Evolutionary conservation across 1,140 invertebrate species (phyloP).

Genomic region (Eubasilissa regina): DNA sequence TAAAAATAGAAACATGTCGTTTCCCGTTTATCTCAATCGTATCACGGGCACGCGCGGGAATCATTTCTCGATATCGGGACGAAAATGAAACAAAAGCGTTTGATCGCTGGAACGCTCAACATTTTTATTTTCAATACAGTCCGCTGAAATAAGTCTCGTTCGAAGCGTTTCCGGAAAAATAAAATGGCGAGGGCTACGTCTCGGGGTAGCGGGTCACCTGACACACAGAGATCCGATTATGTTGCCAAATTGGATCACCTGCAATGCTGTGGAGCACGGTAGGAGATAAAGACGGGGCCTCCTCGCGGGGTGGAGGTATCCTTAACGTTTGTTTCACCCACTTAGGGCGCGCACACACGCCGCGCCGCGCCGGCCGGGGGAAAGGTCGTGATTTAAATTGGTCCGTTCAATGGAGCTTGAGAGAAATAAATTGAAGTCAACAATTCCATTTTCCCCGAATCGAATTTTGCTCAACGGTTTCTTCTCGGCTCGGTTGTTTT

Average conservation of each 20-base stretch:
- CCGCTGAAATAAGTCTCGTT: conserved; percentile 8
- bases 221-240: conserved; percentile 71
- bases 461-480: conserved; percentile 34
- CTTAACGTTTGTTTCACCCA: conserved; percentile 53
- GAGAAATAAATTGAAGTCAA: conserved; percentile 58
- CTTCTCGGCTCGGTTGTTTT: background rate
- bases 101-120: conserved; percentile 5
- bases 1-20: too few relatives aligned
- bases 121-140: conserved; percentile 22
- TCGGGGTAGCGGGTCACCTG: conserved; percentile 65
- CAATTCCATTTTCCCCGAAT: conserved; percentile 52
- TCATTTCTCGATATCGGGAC: background rate
- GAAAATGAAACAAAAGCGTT: background rate
- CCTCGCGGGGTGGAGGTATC: conserved; percentile 32
- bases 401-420: conserved; percentile 55
- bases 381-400: conserved; percentile 59
- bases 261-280: conserved; percentile 67
- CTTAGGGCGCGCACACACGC: conserved; percentile 35
- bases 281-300: background rate
- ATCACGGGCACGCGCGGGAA: too few relatives aligned
- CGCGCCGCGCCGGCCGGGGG: conserved; percentile 2
- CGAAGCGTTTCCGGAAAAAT: conserved; percentile 9
- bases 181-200: conserved; percentile 26
- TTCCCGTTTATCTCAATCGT: too few relatives aligned
- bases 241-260: conserved; percentile 74